Conservation (phyloP, 2,113 vertebrate genomes). For the Columbina picui region DNA sequence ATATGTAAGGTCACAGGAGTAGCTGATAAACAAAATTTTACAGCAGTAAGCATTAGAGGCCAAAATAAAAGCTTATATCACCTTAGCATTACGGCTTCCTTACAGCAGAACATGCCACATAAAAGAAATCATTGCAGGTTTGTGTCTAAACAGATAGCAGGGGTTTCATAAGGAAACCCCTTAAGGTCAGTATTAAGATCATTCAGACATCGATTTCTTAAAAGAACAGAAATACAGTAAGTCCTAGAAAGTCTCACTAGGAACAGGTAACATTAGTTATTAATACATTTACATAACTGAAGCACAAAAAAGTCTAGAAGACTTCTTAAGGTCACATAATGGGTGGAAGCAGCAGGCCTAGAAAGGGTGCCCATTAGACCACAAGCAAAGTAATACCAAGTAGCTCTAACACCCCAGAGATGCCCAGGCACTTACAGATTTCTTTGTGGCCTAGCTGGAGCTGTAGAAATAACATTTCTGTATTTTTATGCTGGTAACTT, state of each 20-base stretch:
- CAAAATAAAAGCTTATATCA: neutral
- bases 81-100: neutral
- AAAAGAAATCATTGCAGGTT: neutral
- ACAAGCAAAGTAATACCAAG: too few relatives aligned
- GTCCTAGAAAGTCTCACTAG: neutral
- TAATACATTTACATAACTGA: neutral
- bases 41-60: neutral
- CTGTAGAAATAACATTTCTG: neutral
- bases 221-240: neutral
- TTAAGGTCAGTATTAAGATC: neutral
- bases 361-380: neutral
- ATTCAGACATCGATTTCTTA: neutral
- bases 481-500: neutral
- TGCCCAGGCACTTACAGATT: neutral
- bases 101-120: accelerated
- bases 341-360: accelerated
- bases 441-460: neutral
- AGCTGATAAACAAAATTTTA: neutral
- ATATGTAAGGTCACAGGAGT: neutral
- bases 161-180: neutral
- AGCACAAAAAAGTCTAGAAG: neutral
- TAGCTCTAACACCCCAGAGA: neutral
- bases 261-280: neutral
- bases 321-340: neutral
- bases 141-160: neutral